Base-by-base conservation (phyloP, 2,888 invertebrate species). In the Erebia epiphron region DNA sequence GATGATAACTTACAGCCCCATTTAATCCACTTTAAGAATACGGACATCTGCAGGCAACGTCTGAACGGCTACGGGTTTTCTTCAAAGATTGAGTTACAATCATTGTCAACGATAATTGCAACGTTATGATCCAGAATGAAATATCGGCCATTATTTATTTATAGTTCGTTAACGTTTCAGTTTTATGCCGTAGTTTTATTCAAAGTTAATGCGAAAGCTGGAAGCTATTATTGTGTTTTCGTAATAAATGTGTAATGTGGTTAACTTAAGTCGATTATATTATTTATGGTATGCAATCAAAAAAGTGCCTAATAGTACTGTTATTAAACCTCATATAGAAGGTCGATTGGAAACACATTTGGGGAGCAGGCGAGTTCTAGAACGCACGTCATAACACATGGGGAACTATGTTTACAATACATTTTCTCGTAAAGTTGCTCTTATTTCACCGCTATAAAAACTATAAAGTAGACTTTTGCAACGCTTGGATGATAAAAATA, bases 1-100 rank as follows among this genome's bases (percentile, higher is more conserved):
- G 79, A 79, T 79, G 77, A 78, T 79, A 79, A 78, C 77, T 78
- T 78, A 79, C 78, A 75, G 76, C 76, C 75, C 78, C 78, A 78
- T 79, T 79, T 78, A 78, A 77, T 77, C 77, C 76, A 75, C 76
- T 77, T 75, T 77, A 77, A 77, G 77, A 76, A 74, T 74, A 75
- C 71, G 73, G 74, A 74, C 75, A 75, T 76, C 75, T 75, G 75
- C 73, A 74, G 71, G 72, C 73, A 70, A 71, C 67, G 75, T 69
- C 73, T 75, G 46, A 70, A 67, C 62, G 66, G 73, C 65, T 71
- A 56, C 67, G 68, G 54, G 72, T 69, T 76, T 75, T 74, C 72
- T 73, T 74, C 52, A 68, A 54, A 61, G 67, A 63, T 72, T 65
- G 58, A 70, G 65, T 72, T 71, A 73, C 65, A 72, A 75, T 64